Evolutionary conservation across 1,140 invertebrate species (phyloP).

Genomic region (Drosophila sp.): DNA sequence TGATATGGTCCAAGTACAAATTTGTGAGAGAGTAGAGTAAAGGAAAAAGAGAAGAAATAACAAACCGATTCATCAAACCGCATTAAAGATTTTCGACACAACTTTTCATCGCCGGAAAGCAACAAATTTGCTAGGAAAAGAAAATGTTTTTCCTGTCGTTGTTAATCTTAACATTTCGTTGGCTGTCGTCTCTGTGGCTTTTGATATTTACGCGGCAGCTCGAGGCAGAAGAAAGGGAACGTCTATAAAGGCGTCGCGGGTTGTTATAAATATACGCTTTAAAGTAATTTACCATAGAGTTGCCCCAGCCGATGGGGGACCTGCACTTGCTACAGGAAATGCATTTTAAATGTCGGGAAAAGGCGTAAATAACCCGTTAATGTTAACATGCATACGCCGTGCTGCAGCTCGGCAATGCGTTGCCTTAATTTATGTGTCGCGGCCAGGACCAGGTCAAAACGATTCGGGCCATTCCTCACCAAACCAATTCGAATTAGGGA

Average conservation of each 20-base stretch:
- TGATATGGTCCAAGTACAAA: conserved; percentile 15
- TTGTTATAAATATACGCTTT: conserved; percentile 72
- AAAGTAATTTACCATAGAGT: conserved; percentile 51
- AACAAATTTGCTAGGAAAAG: conserved; percentile 21
- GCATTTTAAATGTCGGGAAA: conserved; percentile 75
- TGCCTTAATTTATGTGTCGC: conserved; percentile 74
- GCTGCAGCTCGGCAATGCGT: conserved; percentile 49
- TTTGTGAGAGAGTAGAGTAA: not conserved
- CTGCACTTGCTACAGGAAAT: conserved; percentile 50
- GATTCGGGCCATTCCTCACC: not conserved
- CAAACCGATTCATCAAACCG: conserved; percentile 31
- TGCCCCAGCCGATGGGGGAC: not conserved
- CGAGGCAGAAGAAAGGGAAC: conserved; percentile 8
- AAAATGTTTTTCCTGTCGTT: conserved; percentile 1
- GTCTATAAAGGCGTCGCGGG: conserved; percentile 61
- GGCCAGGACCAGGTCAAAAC: conserved; percentile 30
- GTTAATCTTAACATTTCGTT: conserved; percentile 30
- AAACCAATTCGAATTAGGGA: too few relatives aligned
- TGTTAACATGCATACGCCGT: conserved; percentile 62
- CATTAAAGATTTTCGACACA: conserved; percentile 28
- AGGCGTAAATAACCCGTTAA: conserved; percentile 79
- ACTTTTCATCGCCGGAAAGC: conserved; percentile 30
- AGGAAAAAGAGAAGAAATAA: not conserved
- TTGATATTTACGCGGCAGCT: conserved; percentile 61
- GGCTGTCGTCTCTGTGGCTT: conserved; percentile 49